Evolutionary conservation across 2,113 vertebrate species (phyloP).

Genomic region (Pampusana beccarii): DNA sequence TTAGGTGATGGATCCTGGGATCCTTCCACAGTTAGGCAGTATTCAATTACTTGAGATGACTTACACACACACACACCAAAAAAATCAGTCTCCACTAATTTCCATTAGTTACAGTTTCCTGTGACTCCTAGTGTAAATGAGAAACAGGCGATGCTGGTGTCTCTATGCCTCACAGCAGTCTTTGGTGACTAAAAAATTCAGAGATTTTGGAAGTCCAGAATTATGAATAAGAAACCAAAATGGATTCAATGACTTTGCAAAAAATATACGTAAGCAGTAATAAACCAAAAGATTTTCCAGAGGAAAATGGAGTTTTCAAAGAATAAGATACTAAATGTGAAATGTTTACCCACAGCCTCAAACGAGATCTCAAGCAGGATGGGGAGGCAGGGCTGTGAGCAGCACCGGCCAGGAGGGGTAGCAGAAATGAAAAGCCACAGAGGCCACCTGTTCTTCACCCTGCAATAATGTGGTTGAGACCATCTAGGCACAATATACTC

Average conservation of each 20-base stretch:
- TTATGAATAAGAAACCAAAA: neutral
- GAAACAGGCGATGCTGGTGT: neutral
- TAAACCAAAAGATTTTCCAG: neutral
- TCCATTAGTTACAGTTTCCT: neutral
- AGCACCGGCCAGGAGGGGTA: neutral
- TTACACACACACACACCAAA: neutral
- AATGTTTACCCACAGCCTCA: neutral
- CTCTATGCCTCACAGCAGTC: neutral
- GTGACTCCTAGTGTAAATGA: neutral
- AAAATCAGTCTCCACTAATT: neutral
- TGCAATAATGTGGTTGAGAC: neutral
- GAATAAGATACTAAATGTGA: neutral
- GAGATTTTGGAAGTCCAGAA: neutral
- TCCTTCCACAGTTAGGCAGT: neutral
- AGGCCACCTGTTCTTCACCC: neutral
- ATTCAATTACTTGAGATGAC: neutral
- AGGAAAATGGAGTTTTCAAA: neutral
- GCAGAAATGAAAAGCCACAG: neutral
- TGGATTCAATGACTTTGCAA: neutral
- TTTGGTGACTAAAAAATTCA: neutral
- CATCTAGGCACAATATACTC: neutral
- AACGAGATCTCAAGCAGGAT: neutral
- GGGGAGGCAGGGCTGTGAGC: neutral
- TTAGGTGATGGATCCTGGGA: neutral
- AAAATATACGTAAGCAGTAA: neutral